phyloP scores from a whole-genome alignment of 2,113 vertebrate species.

The Leptobrachium ailaonicum region DNA sequence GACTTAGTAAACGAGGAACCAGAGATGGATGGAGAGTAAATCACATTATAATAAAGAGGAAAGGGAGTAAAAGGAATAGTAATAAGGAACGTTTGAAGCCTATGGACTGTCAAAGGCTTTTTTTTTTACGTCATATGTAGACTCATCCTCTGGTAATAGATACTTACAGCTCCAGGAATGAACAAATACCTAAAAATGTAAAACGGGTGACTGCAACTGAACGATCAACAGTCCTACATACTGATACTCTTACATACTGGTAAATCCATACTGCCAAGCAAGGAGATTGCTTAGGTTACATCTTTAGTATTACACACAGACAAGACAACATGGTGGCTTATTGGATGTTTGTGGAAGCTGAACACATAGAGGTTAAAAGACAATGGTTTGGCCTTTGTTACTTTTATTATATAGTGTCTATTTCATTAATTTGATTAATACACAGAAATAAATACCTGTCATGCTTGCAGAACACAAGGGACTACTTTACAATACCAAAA shows the following conservation, averaged over 20 bases:
- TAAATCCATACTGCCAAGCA: conserved; percentile 83
- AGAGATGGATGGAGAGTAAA: too few species aligned
- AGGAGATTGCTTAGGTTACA: conserved; percentile 71
- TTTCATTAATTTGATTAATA: conserved; percentile 9
- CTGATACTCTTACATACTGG: conserved; percentile 80
- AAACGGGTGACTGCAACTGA: conserved; percentile 5
- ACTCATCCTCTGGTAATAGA: neutral
- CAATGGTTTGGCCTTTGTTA: neutral
- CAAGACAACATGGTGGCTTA: conserved; percentile 69
- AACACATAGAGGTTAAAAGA: conserved; percentile 10
- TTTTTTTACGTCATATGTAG: too few species aligned
- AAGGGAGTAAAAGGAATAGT: too few species aligned
- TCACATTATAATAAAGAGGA: too few species aligned
- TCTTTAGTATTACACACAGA: conserved; percentile 80
- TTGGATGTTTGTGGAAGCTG: conserved; percentile 13
- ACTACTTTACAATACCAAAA: neutral
- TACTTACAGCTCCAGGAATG: conserved; percentile 30
- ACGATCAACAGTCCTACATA: conserved; percentile 57
- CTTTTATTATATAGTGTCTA: neutral
- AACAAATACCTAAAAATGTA: conserved; percentile 13
- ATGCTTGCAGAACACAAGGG: neutral
- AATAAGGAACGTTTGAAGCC: too few species aligned
- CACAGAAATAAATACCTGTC: neutral
- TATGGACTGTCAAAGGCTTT: too few species aligned
- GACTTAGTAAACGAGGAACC: too few species aligned